These are phyloP conservation scores for Pantherophis vulpinus DNA, from an alignment of 2,797 vertebrate genomes.

Conservation along the genomic window DNA sequence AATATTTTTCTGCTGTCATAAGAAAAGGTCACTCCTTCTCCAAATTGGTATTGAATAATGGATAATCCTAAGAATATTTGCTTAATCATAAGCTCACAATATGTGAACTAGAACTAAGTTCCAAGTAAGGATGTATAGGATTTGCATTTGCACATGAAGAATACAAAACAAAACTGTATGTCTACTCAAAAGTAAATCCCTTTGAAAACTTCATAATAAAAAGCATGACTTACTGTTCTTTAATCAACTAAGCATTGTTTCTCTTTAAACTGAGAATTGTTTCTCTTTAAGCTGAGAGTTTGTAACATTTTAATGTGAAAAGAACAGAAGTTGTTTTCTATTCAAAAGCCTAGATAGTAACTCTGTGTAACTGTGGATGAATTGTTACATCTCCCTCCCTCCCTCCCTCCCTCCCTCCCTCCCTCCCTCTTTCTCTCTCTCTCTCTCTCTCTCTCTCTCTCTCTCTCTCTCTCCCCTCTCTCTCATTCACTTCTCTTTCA, in stretches of 20 bases:
- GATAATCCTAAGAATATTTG: not conserved
- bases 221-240: not conserved
- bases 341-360: not conserved
- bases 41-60: not conserved
- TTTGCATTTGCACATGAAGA: not conserved
- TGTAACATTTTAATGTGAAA: not conserved
- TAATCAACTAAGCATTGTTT: not conserved
- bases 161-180: not conserved
- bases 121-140: not conserved
- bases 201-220: not conserved
- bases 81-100: not conserved
- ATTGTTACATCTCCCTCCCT: too few species aligned
- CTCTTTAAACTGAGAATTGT: not conserved
- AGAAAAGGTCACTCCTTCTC: not conserved
- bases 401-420: too few species aligned
- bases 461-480: not conserved
- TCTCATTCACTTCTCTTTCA: not conserved
- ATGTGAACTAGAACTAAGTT: not conserved
- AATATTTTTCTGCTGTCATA: not conserved
- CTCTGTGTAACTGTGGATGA: not conserved
- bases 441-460: too few species aligned
- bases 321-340: not conserved
- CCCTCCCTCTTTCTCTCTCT: fast-evolving
- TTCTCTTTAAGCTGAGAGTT: not conserved
- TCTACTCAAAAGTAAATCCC: not conserved